A percentile compares a stretch with the other conserved stretches of the same genome.
phyloP scores from a whole-genome alignment of 2,113 vertebrate species.

The Cyprinodon brontotheroides region DNA sequence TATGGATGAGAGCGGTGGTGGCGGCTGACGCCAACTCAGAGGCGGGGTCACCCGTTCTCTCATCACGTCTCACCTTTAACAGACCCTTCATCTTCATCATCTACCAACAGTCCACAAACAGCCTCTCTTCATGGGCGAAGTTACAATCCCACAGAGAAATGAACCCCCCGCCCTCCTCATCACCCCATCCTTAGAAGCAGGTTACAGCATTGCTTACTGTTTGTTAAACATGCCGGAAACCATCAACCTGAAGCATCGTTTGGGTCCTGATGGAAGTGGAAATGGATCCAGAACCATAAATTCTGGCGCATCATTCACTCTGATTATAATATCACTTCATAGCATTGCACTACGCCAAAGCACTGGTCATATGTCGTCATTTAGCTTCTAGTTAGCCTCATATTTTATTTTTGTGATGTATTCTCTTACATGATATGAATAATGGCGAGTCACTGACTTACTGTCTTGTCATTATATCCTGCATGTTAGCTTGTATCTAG shows the following conservation, averaged over 20 bases:
- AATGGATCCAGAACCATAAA: background rate
- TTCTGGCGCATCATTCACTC: background rate
- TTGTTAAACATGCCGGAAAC: background rate
- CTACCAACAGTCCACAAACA: conserved; percentile 81
- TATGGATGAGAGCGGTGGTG: conserved; percentile 80
- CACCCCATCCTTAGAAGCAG: background rate
- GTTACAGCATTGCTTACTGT: background rate
- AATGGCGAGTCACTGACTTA: too few relatives aligned
- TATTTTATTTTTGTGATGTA: background rate
- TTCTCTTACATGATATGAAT: background rate
- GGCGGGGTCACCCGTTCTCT: conserved; percentile 70
- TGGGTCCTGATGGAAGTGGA: background rate
- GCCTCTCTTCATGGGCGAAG: conserved; percentile 86
- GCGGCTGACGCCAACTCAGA: conserved; percentile 52
- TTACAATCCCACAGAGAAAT: conserved; percentile 82
- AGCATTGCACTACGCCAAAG: background rate
- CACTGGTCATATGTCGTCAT: background rate
- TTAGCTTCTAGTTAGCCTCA: background rate
- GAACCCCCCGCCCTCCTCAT: background rate
- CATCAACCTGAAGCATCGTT: background rate
- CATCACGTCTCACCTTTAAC: conserved; percentile 82
- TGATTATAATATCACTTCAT: background rate
- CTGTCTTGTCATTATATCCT: too few relatives aligned
- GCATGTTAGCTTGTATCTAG: background rate
- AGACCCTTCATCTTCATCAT: conserved; percentile 88